These are phyloP conservation scores for Drepana falcataria DNA, from an alignment of 2,888 invertebrate species.

Conservation along the genomic window DNA sequence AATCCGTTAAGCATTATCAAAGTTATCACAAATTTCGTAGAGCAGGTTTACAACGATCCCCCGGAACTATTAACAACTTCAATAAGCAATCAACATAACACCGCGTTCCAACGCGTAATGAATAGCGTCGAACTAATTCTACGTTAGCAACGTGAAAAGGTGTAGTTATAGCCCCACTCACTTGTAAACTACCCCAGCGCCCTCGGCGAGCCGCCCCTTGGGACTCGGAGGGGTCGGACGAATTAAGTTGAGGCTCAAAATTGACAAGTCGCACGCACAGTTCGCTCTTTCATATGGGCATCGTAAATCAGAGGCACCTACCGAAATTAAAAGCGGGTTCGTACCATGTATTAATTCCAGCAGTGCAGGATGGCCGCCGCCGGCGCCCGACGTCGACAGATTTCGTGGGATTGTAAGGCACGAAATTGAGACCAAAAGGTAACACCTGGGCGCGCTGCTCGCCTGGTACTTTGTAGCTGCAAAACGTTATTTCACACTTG, in stretches of 20 bases:
- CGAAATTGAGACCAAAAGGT: constrained; percentile 45
- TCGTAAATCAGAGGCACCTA: constrained; percentile 65
- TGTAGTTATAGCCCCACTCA: constrained; percentile 35
- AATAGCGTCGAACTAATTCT: constrained; percentile 57
- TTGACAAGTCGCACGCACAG: constrained; percentile 53
- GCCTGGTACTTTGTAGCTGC: constrained; percentile 4
- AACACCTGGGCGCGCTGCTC: constrained; percentile 34
- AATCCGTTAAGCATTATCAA: constrained; percentile 6
- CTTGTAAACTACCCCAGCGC: constrained; percentile 32
- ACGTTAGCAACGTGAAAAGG: constrained; percentile 53
- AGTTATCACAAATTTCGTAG: constrained; percentile 13
- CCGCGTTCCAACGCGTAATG: constrained; percentile 50
- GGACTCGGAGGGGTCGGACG: constrained; percentile 27
- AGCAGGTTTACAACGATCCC: constrained; percentile 26
- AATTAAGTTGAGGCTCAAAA: constrained; percentile 41
- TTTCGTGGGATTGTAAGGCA: constrained; percentile 50
- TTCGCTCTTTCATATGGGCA: constrained; percentile 61
- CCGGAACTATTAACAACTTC: constrained; percentile 50
- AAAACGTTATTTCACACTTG: constrained; percentile 4
- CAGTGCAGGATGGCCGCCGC: constrained; percentile 28
- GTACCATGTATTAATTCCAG: constrained; percentile 61
- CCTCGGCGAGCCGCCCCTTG: constrained; percentile 12
- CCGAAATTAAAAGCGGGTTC: constrained; percentile 65
- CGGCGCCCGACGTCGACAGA: constrained; percentile 53
- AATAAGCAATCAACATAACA: constrained; percentile 59